phyloP scores from a whole-genome alignment of 2,888 invertebrate species.

The Eupithecia dodoneata region DNA sequence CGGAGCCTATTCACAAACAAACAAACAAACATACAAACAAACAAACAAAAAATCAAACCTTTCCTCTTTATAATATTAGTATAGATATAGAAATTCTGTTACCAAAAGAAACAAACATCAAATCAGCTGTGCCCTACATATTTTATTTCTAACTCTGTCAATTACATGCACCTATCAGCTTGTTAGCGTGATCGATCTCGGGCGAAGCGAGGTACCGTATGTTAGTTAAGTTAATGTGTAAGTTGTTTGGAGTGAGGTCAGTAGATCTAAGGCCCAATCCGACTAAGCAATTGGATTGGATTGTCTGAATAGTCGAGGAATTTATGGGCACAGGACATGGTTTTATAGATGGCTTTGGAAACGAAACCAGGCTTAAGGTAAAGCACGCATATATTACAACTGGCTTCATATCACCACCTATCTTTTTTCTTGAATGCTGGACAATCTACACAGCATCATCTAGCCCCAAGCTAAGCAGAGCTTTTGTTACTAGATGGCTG shows the following conservation, averaged over 20 bases:
- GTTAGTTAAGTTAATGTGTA: conserved; percentile 54
- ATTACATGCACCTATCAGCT: conserved; percentile 64
- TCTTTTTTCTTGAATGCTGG: too few species aligned
- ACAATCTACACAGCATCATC: too few species aligned
- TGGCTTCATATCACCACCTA: too few species aligned
- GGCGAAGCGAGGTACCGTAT: conserved; percentile 58
- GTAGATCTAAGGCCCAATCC: conserved; percentile 43
- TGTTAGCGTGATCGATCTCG: conserved; percentile 72
- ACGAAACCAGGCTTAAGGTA: background rate
- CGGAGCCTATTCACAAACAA: too few species aligned
- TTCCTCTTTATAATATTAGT: too few species aligned
- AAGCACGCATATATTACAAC: background rate
- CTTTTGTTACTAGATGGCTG: too few species aligned
- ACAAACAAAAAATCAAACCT: too few species aligned
- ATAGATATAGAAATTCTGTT: background rate
- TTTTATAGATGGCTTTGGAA: background rate
- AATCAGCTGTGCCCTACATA: conserved; percentile 16
- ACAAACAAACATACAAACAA: too few species aligned
- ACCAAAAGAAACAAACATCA: conserved; percentile 10
- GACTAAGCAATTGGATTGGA: conserved; percentile 45
- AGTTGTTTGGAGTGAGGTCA: conserved; percentile 46
- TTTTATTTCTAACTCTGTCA: conserved; percentile 60
- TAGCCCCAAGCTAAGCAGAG: too few species aligned
- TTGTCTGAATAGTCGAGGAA: conserved; percentile 25
- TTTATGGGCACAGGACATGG: conserved; percentile 21